phyloP scores from a whole-genome alignment of 2,797 vertebrate species.

The Microctenopoma lineatum region DNA sequence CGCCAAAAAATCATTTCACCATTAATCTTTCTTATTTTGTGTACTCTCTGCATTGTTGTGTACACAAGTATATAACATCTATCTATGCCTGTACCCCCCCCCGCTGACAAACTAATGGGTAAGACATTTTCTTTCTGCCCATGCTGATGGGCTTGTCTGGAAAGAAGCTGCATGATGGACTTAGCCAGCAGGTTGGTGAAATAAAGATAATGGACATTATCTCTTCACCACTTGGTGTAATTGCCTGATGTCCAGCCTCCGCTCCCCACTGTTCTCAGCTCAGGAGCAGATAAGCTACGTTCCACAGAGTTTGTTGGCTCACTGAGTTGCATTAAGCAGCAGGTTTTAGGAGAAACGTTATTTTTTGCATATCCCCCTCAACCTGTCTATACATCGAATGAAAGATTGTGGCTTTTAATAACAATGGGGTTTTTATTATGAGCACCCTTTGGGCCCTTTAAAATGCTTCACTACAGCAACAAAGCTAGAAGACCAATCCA shows the following conservation, averaged over 20 bases:
- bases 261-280: slow-evolving; percentile 22
- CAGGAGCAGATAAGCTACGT: slow-evolving; percentile 26
- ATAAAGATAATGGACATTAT: slow-evolving; percentile 73
- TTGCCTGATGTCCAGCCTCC: slow-evolving; percentile 57
- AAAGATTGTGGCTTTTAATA: neutral
- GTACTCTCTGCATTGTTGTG: too few species aligned
- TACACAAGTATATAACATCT: too few species aligned
- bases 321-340: slow-evolving; percentile 19
- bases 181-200: slow-evolving; percentile 57
- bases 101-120: slow-evolving; percentile 63
- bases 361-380: slow-evolving; percentile 15
- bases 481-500: slow-evolving; percentile 17
- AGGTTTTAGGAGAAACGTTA: slow-evolving; percentile 4
- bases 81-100: slow-evolving; percentile 39
- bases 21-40: too few species aligned
- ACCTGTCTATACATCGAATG: slow-evolving; percentile 17
- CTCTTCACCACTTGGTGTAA: slow-evolving; percentile 57
- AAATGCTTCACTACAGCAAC: slow-evolving; percentile 22
- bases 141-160: slow-evolving; percentile 40
- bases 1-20: too few species aligned
- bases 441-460: slow-evolving; percentile 8
- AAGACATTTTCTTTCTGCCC: slow-evolving; percentile 32
- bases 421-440: slow-evolving; percentile 18
- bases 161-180: slow-evolving; percentile 39
- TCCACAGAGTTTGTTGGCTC: slow-evolving; percentile 14